Evolutionary conservation across 1,140 invertebrate species (phyloP), one percentile per base, ranked within the genome.

Genomic region (Sitophilus oryzae): DNA sequence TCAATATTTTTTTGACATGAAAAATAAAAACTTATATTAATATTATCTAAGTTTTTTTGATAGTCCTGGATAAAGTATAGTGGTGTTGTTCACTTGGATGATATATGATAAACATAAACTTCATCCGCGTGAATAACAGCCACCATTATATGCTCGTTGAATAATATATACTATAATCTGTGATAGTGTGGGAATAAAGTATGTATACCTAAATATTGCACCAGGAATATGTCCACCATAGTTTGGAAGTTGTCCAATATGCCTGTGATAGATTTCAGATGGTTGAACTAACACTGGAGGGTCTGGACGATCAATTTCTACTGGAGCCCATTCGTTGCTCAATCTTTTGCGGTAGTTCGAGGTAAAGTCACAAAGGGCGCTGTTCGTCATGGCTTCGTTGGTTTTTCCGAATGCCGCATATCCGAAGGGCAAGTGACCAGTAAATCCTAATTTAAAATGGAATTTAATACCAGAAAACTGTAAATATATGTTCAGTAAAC

Each of bases 151-250:
- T n/a, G n/a, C n/a, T n/a, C n/a, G n/a, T n/a, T n/a, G n/a, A n/a
- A n/a, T n/a, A n/a, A n/a, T n/a, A n/a, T n/a, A n/a, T n/a, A n/a
- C n/a, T n/a, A n/a, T n/a, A n/a, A n/a, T n/a, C n/a, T n/a, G n/a
- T n/a, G n/a, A n/a, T n/a, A n/a, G n/a, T n/a, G n/a, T n/a, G n/a
- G n/a, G n/a, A n/a, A n/a, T n/a, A n/a, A n/a, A n/a, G n/a, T n/a
- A n/a, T n/a, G n/a, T n/a, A 62, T 67, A 82, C 80, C 81, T 80
- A 63, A 81, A 84, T 55, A 76, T 74, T 44, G 75, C 75, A 36
- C 85, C 85, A 0, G 85, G 85, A 42, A 88, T 79, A 61, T 88
- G 84, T 1, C 84, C 85, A 3, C 77, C 76, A 68, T 88, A 88
- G 65, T 83, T 83, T 0, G 85, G 85, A 46, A 88, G 64, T 72